Conservation (phyloP, 2,888 invertebrate genomes). For the Cyclophora punctaria region DNA sequence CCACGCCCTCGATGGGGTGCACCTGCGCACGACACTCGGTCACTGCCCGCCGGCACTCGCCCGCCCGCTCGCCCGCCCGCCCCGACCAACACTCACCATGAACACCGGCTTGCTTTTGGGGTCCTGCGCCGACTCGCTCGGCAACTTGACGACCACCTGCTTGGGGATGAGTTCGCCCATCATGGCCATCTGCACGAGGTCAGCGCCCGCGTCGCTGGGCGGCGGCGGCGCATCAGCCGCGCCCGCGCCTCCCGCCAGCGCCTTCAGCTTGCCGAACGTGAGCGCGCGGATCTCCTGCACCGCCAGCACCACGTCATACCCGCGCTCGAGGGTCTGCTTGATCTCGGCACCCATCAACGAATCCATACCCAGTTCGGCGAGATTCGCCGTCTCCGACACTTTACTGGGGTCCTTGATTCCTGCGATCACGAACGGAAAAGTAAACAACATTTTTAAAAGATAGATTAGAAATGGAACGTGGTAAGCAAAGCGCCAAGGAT, state of each 20-base stretch:
- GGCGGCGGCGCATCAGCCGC: slow-evolving; percentile 10
- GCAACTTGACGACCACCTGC: slow-evolving; percentile 80
- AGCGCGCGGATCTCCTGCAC: slow-evolving; percentile 93
- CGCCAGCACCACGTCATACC: slow-evolving; percentile 91
- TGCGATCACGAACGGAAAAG: slow-evolving; percentile 21
- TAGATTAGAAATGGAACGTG: too few species aligned
- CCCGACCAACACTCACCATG: slow-evolving; percentile 68
- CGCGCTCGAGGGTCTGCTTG: slow-evolving; percentile 94
- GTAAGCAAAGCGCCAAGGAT: background rate
- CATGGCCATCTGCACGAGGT: slow-evolving; percentile 62
- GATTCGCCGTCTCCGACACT: slow-evolving; percentile 81
- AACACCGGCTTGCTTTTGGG: slow-evolving; percentile 73
- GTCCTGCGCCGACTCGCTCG: slow-evolving; percentile 65
- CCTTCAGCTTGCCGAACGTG: slow-evolving; percentile 83
- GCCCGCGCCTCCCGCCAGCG: slow-evolving; percentile 60
- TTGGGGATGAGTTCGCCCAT: slow-evolving; percentile 82
- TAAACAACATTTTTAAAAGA: background rate
- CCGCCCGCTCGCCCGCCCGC: background rate
- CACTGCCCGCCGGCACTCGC: slow-evolving; percentile 75
- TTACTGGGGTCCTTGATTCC: slow-evolving; percentile 91
- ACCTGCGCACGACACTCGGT: slow-evolving; percentile 79
- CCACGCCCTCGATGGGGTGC: slow-evolving; percentile 93
- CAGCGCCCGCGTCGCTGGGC: slow-evolving; percentile 28
- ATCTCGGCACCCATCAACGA: slow-evolving; percentile 99
- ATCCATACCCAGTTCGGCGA: slow-evolving; percentile 98